A percentile compares a stretch with the other conserved stretches of the same genome.
These are phyloP conservation scores for Cavia porcellus DNA, from an alignment of 2,113 vertebrate genomes.

Conservation along the genomic window DNA sequence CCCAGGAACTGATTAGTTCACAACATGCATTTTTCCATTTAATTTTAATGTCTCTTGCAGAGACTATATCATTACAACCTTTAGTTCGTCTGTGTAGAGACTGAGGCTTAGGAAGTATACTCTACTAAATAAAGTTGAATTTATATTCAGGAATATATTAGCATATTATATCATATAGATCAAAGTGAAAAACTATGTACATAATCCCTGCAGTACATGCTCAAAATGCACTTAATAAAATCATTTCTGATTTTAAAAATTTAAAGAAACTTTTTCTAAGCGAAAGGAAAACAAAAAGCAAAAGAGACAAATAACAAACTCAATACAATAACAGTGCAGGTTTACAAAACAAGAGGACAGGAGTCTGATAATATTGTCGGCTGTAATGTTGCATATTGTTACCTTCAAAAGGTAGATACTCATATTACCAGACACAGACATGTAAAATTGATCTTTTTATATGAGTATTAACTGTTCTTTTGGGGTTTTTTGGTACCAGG, in stretches of 20 bases:
- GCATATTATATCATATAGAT: not conserved
- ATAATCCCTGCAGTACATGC: not conserved
- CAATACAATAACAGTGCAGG: no score
- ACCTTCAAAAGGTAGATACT: no score
- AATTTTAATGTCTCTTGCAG: conserved; percentile 47
- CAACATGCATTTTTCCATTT: conserved; percentile 44
- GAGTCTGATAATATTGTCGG: no score
- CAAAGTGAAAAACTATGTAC: not conserved
- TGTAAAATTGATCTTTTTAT: no score
- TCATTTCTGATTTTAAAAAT: conserved; percentile 38
- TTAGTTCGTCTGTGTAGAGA: conserved; percentile 16
- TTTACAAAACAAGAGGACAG: no score
- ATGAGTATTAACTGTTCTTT: no score
- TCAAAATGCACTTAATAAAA: not conserved
- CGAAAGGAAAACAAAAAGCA: no score
- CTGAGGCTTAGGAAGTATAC: conserved; percentile 4
- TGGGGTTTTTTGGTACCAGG: no score
- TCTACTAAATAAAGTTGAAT: conserved; percentile 28
- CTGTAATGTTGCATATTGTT: no score
- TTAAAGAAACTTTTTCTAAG: conserved; percentile 27
- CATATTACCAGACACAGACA: no score
- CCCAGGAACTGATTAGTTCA: conserved; percentile 1
- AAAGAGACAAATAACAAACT: no score
- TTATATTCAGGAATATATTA: conserved; percentile 5
- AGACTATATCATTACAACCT: not conserved